phyloP scores from a whole-genome alignment of 2,888 invertebrate genomes.

The Beris chalybata region DNA sequence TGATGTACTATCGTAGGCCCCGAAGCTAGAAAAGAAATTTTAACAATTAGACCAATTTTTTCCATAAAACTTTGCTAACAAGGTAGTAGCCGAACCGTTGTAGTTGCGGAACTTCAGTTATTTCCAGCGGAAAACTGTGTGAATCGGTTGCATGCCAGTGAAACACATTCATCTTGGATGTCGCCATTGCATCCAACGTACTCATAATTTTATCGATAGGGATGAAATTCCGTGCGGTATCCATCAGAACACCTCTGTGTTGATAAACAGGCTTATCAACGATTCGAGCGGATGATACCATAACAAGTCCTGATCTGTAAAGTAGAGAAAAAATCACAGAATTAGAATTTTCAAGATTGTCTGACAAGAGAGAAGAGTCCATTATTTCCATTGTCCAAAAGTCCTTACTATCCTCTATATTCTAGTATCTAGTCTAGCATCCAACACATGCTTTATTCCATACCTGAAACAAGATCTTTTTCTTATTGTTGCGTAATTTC shows the following conservation, averaged over 20 bases:
- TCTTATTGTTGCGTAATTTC: conserved; percentile 8
- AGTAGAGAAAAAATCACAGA: background rate
- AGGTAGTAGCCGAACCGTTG: conserved; percentile 59
- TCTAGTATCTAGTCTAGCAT: too few relatives aligned
- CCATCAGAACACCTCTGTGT: conserved; percentile 85
- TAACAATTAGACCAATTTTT: background rate
- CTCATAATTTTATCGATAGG: conserved; percentile 68
- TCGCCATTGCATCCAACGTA: conserved; percentile 82
- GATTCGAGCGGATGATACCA: conserved; percentile 66
- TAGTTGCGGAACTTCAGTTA: conserved; percentile 72
- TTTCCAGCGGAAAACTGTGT: conserved; percentile 88
- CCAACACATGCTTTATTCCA: conserved; percentile 3
- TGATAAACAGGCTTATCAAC: conserved; percentile 78
- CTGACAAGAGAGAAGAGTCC: too few relatives aligned
- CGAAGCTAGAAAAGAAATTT: conserved; percentile 60
- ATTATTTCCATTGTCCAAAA: too few relatives aligned
- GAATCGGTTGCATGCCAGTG: conserved; percentile 93
- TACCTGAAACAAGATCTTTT: conserved; percentile 22
- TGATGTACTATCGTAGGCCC: conserved; percentile 70
- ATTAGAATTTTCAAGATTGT: background rate
- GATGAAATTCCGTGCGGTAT: conserved; percentile 86
- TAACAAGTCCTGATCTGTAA: conserved; percentile 60
- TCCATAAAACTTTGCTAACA: background rate
- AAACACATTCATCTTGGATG: conserved; percentile 86
- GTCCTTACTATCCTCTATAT: too few relatives aligned